Base-by-base conservation (phyloP, 2,113 vertebrate genomes). In the Ranitomeya imitator region DNA sequence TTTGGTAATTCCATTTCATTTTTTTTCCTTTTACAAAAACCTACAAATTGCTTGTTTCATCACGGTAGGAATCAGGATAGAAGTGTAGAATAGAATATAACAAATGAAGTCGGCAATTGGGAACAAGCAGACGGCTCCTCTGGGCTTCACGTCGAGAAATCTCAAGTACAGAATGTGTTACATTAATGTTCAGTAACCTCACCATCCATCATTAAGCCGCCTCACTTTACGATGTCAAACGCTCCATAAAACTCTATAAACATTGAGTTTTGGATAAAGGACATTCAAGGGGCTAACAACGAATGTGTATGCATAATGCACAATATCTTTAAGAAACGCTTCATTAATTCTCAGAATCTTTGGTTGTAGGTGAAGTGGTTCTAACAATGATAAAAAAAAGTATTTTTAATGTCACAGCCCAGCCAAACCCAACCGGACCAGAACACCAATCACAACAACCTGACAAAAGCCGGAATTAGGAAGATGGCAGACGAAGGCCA, bases 161-260 rank as follows among this genome's bases (percentile, higher is more conserved):
- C 57, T 54, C 59, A 78, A 86, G 74, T 45, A 63, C 26, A 78
- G 71, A 86, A 86, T 86, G 85, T 85, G 83, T 61, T 85, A 78
- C 31, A 63, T 86, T 78, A 78, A 78, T 83, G 59, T 83, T 82
- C 59, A 14, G 59, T 65, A 63, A 18, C 59, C 79, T 82, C 31
- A 52, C 16, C 79, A 63, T 82, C 81, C 60, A 83, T 83, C 79
- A 83, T 63, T n/a, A 79, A 57, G 15, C 52, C 52, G 12, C 31
- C n/a, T 55, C 21, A 15, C 19, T 79, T 79, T 79, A 55, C 52
- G 12, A 52, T 79, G 52, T 79, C 77, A 79, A 79, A 79, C n/a
- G 31, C 73, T 76, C 73, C 6, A 16, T 18, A 74, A 74, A 74
- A 37, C 71, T 31, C 14, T 76, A 7, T 76, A 76, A 19, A 52